phyloP scores from a whole-genome alignment of 2,888 invertebrate species.

The Lamproptera curius region DNA sequence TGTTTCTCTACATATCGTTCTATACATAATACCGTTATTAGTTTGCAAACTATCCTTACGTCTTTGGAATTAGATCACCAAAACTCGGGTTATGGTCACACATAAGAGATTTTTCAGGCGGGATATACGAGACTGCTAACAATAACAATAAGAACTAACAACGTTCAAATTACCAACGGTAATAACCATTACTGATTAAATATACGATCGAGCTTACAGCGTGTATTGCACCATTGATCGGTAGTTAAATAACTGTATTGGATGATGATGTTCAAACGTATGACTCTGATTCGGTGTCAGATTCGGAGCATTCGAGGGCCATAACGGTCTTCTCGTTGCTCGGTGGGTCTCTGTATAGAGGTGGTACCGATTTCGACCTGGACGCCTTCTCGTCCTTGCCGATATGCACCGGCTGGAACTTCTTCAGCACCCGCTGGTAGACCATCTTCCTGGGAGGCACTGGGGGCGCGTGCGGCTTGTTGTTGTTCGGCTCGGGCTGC shows the following conservation, averaged over 20 bases:
- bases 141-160: conserved; percentile 30
- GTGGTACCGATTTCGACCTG: conserved; percentile 68
- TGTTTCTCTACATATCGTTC: conserved; percentile 27
- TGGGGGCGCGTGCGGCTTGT: conserved; percentile 75
- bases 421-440: conserved; percentile 74
- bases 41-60: conserved; percentile 70
- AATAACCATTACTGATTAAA: conserved; percentile 13
- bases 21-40: conserved; percentile 51
- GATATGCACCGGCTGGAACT: conserved; percentile 81
- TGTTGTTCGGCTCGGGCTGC: conserved; percentile 53
- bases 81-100: conserved; percentile 76
- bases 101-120: conserved; percentile 61
- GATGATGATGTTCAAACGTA: conserved; percentile 51
- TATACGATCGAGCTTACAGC: not conserved
- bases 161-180: conserved; percentile 20
- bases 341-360: conserved; percentile 64
- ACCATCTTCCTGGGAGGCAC: conserved; percentile 77
- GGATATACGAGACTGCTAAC: conserved; percentile 51
- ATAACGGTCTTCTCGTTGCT: conserved; percentile 55
- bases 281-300: conserved; percentile 73
- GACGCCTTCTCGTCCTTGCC: conserved; percentile 75
- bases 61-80: conserved; percentile 78
- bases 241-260: not conserved
- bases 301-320: conserved; percentile 67
- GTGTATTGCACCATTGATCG: conserved; percentile 23